A percentile compares a stretch with the other conserved stretches of the same genome.
phyloP scores from a whole-genome alignment of 2,797 vertebrate genomes.

The Chelon labrosus region DNA sequence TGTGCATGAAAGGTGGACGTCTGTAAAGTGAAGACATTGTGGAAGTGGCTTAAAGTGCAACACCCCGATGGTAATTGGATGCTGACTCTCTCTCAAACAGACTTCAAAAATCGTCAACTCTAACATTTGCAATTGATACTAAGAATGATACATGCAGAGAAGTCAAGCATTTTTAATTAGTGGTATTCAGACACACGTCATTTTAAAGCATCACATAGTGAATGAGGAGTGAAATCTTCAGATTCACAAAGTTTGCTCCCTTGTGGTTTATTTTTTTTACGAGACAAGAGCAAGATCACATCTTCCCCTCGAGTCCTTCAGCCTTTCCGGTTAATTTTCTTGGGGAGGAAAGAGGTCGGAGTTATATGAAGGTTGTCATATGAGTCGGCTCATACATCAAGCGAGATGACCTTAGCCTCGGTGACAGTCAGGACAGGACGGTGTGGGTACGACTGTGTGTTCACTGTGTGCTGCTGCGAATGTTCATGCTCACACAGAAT shows the following conservation, averaged over 20 bases:
- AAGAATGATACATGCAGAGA: not conserved
- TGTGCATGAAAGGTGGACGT: too few relatives aligned
- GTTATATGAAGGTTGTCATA: conserved; percentile 82
- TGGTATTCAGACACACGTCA: not conserved
- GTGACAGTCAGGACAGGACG: conserved; percentile 74
- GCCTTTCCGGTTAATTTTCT: conserved; percentile 74
- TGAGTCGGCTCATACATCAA: conserved; percentile 77
- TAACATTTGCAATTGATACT: not conserved
- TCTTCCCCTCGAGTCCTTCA: conserved; percentile 67
- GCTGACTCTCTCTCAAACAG: too few relatives aligned
- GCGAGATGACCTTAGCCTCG: conserved; percentile 76
- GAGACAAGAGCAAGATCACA: conserved; percentile 46
- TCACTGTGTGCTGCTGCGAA: conserved; percentile 34
- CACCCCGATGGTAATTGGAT: too few relatives aligned
- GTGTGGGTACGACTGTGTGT: conserved; percentile 33
- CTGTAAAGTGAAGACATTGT: too few relatives aligned
- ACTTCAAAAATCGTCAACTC: too few relatives aligned
- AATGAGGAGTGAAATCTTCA: not conserved
- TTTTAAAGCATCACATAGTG: not conserved
- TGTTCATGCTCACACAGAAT: not conserved
- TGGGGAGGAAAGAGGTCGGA: conserved; percentile 69
- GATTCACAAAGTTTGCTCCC: conserved; percentile 25
- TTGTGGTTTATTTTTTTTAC: conserved; percentile 38
- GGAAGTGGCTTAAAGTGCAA: too few relatives aligned
- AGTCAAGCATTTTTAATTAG: not conserved